Conservation (phyloP, 1,140 invertebrate genomes). For the Lasioglossum baleicum region DNA sequence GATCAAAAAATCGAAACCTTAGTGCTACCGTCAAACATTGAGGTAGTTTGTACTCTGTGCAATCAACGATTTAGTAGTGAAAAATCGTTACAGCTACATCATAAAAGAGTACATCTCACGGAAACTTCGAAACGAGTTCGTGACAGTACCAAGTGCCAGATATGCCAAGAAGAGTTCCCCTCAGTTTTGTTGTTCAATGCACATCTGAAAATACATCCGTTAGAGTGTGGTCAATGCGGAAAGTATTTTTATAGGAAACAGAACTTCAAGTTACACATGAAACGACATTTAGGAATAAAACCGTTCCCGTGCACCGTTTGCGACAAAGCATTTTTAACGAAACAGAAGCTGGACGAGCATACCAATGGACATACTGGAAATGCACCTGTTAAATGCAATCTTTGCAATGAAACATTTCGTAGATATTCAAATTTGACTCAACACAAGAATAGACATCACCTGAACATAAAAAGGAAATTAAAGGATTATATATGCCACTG, state of each 20-base stretch:
- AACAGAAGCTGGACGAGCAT: constrained; percentile 89
- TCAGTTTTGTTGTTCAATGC: constrained; percentile 83
- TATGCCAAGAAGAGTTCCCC: constrained; percentile 83
- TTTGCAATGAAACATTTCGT: constrained; percentile 91
- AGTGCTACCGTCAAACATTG: constrained; percentile 62
- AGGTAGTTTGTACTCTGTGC: constrained; percentile 73
- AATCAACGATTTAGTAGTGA: constrained; percentile 74
- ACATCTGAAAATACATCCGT: constrained; percentile 88
- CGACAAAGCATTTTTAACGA: constrained; percentile 89
- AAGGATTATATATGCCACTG: constrained; percentile 91
- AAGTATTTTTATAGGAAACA: constrained; percentile 88
- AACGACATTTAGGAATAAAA: constrained; percentile 88
- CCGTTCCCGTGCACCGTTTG: constrained; percentile 89
- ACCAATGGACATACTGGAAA: constrained; percentile 90
- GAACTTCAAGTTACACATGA: constrained; percentile 88
- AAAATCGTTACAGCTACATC: constrained; percentile 80
- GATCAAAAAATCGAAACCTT: constrained; percentile 72
- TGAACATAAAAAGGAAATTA: constrained; percentile 84
- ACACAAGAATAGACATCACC: constrained; percentile 87
- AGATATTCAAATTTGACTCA: constrained; percentile 92
- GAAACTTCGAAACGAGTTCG: constrained; percentile 73
- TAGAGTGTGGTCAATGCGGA: constrained; percentile 89
- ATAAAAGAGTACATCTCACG: constrained; percentile 77
- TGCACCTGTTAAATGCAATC: constrained; percentile 88
- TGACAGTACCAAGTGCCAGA: constrained; percentile 80